Conservation (phyloP, 2,797 vertebrate genomes). For the Astyanax mexicanus region DNA sequence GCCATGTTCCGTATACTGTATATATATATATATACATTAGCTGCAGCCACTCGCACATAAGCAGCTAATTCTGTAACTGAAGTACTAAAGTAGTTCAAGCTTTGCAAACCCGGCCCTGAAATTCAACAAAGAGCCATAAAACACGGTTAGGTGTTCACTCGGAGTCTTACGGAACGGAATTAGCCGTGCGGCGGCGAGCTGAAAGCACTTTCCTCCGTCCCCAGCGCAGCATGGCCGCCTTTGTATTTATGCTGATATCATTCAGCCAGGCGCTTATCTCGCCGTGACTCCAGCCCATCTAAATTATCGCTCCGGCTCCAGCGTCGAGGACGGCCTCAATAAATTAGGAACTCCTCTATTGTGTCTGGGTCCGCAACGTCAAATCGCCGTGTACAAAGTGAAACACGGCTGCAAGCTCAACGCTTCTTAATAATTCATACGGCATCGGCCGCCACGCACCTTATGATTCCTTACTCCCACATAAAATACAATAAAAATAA, state of each 20-base stretch:
- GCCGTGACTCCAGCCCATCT: conserved; percentile 3
- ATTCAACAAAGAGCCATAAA: conserved; percentile 25
- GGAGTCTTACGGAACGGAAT: conserved; percentile 15
- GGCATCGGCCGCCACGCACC: neutral
- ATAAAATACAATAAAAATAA: neutral
- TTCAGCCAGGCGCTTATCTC: conserved; percentile 35
- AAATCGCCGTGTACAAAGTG: conserved; percentile 32
- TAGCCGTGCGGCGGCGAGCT: neutral
- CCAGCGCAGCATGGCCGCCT: conserved; percentile 8
- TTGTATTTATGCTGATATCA: conserved; percentile 29
- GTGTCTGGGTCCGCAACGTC: conserved; percentile 31
- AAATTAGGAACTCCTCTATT: conserved; percentile 18
- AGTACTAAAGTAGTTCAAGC: neutral
- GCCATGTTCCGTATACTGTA: too few relatives aligned
- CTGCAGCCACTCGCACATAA: neutral
- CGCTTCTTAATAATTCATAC: conserved; percentile 37
- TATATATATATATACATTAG: too few relatives aligned
- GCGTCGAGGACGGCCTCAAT: conserved; percentile 25
- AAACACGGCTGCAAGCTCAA: conserved; percentile 9
- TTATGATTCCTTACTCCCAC: neutral
- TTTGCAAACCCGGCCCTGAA: conserved; percentile 12
- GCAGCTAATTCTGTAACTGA: conserved; percentile 20
- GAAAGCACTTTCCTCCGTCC: conserved; percentile 12
- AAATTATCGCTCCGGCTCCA: conserved; percentile 19
- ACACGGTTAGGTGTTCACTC: neutral